Conservation (phyloP, 2,888 invertebrate species). For the Urechis unicinctus region DNA sequence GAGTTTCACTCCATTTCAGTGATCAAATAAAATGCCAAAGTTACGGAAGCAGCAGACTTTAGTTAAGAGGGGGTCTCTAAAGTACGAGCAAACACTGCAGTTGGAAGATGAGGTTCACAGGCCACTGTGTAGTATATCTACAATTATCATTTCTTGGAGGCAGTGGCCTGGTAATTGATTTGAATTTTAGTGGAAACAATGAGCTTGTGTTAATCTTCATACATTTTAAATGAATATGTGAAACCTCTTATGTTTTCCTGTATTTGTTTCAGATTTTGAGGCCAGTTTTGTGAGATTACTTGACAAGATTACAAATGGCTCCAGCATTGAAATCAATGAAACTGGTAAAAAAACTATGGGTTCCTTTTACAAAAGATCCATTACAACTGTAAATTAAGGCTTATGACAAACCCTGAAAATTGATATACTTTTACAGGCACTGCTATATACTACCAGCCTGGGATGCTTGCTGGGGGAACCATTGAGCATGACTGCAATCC, state of each 20-base stretch:
- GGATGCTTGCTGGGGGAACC: slow-evolving; percentile 80
- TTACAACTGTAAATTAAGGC: not conserved
- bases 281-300: slow-evolving; percentile 80
- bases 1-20: too few species aligned
- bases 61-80: too few species aligned
- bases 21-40: too few species aligned
- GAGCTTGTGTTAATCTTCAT: too few species aligned
- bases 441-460: slow-evolving; percentile 78
- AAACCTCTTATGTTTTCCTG: not conserved
- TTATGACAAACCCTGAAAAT: not conserved
- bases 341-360: slow-evolving; percentile 54
- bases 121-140: too few species aligned
- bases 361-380: not conserved
- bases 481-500: slow-evolving; percentile 80
- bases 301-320: slow-evolving; percentile 92
- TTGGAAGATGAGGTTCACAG: too few species aligned
- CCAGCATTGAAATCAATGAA: slow-evolving; percentile 74
- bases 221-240: too few species aligned
- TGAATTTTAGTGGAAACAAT: too few species aligned
- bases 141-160: too few species aligned
- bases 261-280: slow-evolving; percentile 66
- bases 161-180: too few species aligned
- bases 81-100: too few species aligned
- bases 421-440: slow-evolving; percentile 61
- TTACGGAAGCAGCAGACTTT: too few species aligned